Evolutionary conservation across 2,888 invertebrate species (phyloP), one percentile per base, ranked within the genome.

Genomic region (Cosmorhoe ocellata): DNA sequence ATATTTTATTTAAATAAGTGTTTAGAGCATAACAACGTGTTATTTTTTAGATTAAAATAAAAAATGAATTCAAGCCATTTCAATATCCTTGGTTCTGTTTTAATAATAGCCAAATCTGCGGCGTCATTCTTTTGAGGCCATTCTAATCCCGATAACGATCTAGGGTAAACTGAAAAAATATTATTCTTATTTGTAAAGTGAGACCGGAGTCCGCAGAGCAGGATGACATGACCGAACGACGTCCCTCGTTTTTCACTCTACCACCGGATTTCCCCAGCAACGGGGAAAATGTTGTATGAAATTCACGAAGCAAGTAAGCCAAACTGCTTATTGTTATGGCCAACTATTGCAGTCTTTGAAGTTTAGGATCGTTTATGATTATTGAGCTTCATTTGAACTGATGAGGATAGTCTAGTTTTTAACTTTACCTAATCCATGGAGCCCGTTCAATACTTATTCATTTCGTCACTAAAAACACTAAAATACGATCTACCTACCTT

Each of bases 121-220:
- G 56, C 60, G 52, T 61, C 64, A 67, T 66, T 59, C 61, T 61
- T 62, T 58, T 59, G 53, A 64, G 59, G 55, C 51, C 50, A 37
- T 52, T 46, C 58, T 61, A 62, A 63, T 59, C 57, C 61, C 56
- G 65, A 71, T 65, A 69, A 67, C 58, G 63, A 66, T 63, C 64
- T 58, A 18, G 40, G 44, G 52, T 59, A 59, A 66, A 61, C 56
- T 48, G 51, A 68, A 64, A 71, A 69, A 63, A 68, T 69, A 66
- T 71, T 56, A 64, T 69, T 66, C 56, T 64, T 69, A 63, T 71
- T 66, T 66, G 63, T 59, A 62, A 65, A 70, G 51, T 44, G 53
- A 48, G 50, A 56, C 47, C 55, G 27, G 58, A 46, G 51, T 48
- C 56, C 59, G 37, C 48, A 52, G 50, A 44, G 37, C 38, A 40